Evolutionary conservation across 2,888 invertebrate genomes (phyloP), one percentile per base, ranked within the genome.

Genomic region (Sceliomorpha sp.): DNA sequence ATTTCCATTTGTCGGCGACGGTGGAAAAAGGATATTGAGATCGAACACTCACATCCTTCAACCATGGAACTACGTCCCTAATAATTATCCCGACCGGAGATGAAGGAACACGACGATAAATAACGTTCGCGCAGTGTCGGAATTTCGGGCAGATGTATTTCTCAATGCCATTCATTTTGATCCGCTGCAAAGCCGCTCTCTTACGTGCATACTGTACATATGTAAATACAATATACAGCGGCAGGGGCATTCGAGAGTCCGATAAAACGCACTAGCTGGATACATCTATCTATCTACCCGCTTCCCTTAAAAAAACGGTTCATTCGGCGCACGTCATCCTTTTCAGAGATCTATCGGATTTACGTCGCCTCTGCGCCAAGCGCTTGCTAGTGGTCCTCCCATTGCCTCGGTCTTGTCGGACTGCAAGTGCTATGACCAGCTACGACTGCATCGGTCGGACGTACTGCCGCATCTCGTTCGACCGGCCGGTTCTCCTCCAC

Each of bases 291-390:
- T 20, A 5, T 40, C 26, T n/a, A n/a, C n/a, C n/a, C n/a, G 12
- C 32, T 37, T 12, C 39, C 42, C 12, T 32, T 15, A 17, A 40
- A 59, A 50, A 67, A 70, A 60, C n/a, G 50, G 42, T 64, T 70
- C 45, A 59, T 70, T 63, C 72, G 53, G 45, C 45, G 48, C 48
- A 56, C 48, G 70, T 74, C 72, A 70, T 70, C 55, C 64, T 58
- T n/a, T 70, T 53, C 58, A 48, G 58, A 66, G 55, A 72, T 70
- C 59, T 64, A 67, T 70, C 63, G 63, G 67, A 72, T 74, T 69
- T 71, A 70, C 59, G 66, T 74, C 64, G 68, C 48, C 26, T 62
- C 40, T 14, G 17, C 56, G 55, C 64, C 60, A 67, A 51, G 31
- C 58, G 26, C 15, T 15, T 17, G 10, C 31, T 15, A 10, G n/a